These are phyloP conservation scores for Andrena flavipes DNA, from an alignment of 2,888 invertebrate species.

Conservation along the genomic window DNA sequence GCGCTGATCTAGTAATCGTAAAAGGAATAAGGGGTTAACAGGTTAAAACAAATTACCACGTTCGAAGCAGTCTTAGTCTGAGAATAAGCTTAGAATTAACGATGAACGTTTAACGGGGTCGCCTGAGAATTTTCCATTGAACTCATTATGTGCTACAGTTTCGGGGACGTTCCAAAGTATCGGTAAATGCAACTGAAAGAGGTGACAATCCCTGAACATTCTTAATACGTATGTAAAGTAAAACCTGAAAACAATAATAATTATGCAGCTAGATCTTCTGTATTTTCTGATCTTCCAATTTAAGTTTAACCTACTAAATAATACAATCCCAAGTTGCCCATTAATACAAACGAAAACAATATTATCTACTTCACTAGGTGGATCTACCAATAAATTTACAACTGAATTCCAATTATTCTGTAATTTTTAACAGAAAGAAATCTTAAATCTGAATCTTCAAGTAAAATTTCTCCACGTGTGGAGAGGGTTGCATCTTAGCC, in stretches of 20 bases:
- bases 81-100: conserved; percentile 32
- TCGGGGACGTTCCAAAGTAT: background rate
- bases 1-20: conserved; percentile 42
- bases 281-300: background rate
- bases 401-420: background rate
- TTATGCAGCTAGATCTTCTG: background rate
- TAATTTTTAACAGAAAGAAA: background rate
- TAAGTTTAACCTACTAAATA: background rate
- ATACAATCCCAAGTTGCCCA: background rate
- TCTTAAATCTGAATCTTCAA: background rate
- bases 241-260: no score
- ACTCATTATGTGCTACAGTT: background rate
- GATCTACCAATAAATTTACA: background rate
- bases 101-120: conserved; percentile 26
- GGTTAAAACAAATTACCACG: conserved; percentile 43
- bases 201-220: background rate
- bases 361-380: background rate
- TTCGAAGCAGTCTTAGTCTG: conserved; percentile 14
- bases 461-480: background rate
- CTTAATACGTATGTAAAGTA: background rate
- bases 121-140: conserved; percentile 4
- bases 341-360: background rate
- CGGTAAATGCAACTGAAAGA: background rate
- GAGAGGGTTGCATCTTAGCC: background rate
- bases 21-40: conserved; percentile 54